Evolutionary conservation across 2,888 invertebrate species (phyloP).

Genomic region (Galeruca laticollis): DNA sequence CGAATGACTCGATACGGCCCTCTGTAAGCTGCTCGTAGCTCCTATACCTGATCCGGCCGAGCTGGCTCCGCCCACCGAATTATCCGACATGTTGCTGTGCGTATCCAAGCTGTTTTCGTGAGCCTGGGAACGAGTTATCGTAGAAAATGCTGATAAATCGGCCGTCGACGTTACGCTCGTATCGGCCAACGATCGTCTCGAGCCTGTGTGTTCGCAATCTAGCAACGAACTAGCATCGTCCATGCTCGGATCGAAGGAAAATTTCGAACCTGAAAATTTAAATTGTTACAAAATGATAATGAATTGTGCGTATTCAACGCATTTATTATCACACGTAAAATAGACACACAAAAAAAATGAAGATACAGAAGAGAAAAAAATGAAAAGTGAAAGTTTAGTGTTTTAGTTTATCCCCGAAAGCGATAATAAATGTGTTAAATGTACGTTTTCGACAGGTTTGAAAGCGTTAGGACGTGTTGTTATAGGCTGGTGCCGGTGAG

Average conservation of each 20-base stretch:
- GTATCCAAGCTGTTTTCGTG: constrained; percentile 82
- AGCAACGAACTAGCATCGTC: constrained; percentile 79
- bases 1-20: constrained; percentile 70
- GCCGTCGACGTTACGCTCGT: constrained; percentile 88
- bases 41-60: constrained; percentile 66
- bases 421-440: constrained; percentile 28
- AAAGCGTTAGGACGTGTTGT: constrained; percentile 19
- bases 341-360: no score
- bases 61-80: constrained; percentile 73
- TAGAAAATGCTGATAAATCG: constrained; percentile 83
- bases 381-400: constrained; percentile 10
- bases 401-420: constrained; percentile 17
- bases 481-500: no score
- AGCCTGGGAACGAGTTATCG: constrained; percentile 78
- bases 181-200: constrained; percentile 83
- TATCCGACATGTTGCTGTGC: constrained; percentile 81
- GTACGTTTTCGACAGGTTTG: background rate
- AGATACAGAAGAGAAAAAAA: background rate
- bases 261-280: constrained; percentile 71
- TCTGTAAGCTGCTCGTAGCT: constrained; percentile 67
- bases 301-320: background rate
- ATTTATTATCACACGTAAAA: no score
- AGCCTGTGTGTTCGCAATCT: constrained; percentile 73
- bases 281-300: background rate
- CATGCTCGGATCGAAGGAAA: constrained; percentile 74